These are phyloP conservation scores for Tenthredo scrophulariae DNA, from an alignment of 2,888 invertebrate species.

Conservation along the genomic window DNA sequence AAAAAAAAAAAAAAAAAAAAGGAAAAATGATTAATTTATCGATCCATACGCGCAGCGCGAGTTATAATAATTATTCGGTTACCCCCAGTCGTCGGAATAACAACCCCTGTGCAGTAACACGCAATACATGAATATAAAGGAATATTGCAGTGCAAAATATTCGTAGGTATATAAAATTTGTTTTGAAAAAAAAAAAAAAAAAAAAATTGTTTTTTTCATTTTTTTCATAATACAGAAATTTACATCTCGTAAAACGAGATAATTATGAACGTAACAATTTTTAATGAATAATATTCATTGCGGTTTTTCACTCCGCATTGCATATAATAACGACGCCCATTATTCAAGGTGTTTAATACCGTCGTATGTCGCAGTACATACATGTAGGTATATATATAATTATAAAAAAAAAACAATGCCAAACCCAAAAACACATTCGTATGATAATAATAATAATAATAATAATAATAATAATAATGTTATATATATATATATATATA, in stretches of 20 bases:
- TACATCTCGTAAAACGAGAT: not conserved
- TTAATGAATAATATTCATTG: not conserved
- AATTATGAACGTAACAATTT: not conserved
- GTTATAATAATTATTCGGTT: not conserved
- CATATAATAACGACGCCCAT: not conserved
- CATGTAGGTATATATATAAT: not conserved
- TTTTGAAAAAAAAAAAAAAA: not conserved
- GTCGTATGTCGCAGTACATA: not conserved
- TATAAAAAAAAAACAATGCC: conserved; percentile 24
- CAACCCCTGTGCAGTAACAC: not conserved
- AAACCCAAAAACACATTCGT: conserved; percentile 31
- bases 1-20: too few species aligned
- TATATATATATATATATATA: conserved; percentile 14
- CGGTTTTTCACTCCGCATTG: not conserved
- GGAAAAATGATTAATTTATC: too few species aligned
- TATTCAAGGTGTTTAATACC: not conserved
- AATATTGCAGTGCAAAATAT: not conserved
- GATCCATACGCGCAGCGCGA: too few species aligned
- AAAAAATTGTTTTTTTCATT: too few species aligned
- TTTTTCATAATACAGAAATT: not conserved
- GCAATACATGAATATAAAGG: not conserved
- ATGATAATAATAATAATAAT: not conserved
- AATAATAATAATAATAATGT: conserved; percentile 31
- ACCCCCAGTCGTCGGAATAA: not conserved
- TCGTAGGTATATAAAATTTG: not conserved